phyloP scores from a whole-genome alignment of 2,113 vertebrate genomes.

The Notechis scutatus region DNA sequence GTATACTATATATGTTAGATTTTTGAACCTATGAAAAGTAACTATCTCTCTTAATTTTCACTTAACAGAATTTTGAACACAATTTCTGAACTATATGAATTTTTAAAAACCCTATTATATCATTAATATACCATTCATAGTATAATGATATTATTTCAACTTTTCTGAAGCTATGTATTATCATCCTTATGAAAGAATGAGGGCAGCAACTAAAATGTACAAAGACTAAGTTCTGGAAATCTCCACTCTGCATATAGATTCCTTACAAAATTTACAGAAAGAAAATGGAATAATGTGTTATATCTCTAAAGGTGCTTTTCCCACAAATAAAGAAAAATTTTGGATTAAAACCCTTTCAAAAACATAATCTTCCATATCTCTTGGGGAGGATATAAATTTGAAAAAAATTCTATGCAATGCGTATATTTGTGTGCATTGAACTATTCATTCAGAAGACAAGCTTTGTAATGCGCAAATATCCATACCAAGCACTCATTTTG shows the following conservation, averaged over 20 bases:
- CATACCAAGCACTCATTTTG: not conserved
- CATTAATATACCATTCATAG: not conserved
- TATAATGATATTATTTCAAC: slow-evolving; percentile 16
- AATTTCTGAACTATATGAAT: not conserved
- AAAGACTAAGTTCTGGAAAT: not conserved
- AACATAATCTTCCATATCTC: not conserved
- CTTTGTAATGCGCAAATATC: not conserved
- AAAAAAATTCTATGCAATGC: not conserved
- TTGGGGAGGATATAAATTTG: not conserved
- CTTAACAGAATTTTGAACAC: not conserved
- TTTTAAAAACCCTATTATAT: not conserved
- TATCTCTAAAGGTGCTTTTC: not conserved
- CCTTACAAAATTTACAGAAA: not conserved
- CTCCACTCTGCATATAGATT: not conserved
- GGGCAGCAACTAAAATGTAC: not conserved
- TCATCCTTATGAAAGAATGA: slow-evolving; percentile 15
- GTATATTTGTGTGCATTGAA: not conserved
- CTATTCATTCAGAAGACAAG: not conserved
- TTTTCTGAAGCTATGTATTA: not conserved
- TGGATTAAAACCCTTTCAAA: not conserved
- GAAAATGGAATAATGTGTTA: not conserved
- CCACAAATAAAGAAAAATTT: not conserved
- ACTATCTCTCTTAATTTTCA: not conserved
- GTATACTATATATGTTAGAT: not conserved
- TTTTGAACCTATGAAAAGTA: not conserved